A percentile compares a stretch with the other conserved stretches of the same genome.
Evolutionary conservation across 35 echinoderm and acorn worm species (phyloP).

Genomic region (Stichopus chloronotus): DNA sequence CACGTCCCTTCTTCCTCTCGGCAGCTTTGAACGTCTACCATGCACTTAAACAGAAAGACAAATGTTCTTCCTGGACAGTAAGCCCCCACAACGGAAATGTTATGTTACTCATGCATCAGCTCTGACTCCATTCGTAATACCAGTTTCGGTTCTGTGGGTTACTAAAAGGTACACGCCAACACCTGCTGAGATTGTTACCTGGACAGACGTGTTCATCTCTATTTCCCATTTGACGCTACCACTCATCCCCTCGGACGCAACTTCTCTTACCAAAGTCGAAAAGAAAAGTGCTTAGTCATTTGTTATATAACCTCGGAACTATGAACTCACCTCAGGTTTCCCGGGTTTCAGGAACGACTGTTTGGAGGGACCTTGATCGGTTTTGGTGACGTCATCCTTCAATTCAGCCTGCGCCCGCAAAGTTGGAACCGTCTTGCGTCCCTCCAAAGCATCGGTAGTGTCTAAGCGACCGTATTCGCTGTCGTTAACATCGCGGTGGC

Average conservation of each 20-base stretch:
- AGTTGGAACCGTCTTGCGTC: background rate
- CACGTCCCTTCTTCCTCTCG: too few species aligned
- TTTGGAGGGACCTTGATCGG: background rate
- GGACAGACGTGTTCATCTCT: too few species aligned
- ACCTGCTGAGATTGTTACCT: too few species aligned
- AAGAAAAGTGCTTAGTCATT: background rate
- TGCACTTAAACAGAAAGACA: too few species aligned
- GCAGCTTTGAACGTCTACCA: too few species aligned
- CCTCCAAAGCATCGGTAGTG: slow-evolving; percentile 18
- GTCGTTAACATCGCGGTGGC: background rate
- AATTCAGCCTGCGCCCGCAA: background rate
- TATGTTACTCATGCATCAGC: too few species aligned
- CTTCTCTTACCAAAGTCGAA: background rate
- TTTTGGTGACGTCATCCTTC: background rate
- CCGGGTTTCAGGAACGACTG: background rate
- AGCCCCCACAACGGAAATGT: too few species aligned
- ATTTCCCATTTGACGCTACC: background rate
- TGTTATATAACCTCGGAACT: background rate
- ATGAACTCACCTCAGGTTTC: background rate
- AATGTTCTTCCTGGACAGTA: too few species aligned
- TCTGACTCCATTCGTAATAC: too few species aligned
- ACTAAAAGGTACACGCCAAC: too few species aligned
- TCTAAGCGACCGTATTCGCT: background rate
- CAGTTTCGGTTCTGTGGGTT: too few species aligned
- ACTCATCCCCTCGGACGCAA: background rate